These are phyloP conservation scores for Ciconia stormi DNA, from an alignment of 2,113 vertebrate genomes.

Conservation along the genomic window DNA sequence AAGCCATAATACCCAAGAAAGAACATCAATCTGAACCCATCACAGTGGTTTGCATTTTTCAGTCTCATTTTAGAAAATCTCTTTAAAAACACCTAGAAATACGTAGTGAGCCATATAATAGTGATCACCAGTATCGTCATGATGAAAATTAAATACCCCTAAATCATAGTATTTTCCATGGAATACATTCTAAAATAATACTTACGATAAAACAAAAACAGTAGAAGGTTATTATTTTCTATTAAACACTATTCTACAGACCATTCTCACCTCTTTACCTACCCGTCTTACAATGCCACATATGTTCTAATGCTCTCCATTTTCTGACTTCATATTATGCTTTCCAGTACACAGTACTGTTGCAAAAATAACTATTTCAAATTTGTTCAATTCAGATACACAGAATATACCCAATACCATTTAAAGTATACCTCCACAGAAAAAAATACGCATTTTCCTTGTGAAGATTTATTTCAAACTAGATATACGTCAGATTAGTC, in stretches of 20 bases:
- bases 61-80: background rate
- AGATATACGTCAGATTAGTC: background rate
- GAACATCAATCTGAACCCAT: background rate
- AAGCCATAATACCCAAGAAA: background rate
- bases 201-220: background rate
- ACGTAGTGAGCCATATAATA: rapidly evolving
- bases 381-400: background rate
- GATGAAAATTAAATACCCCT: background rate
- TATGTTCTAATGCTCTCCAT: background rate
- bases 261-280: background rate
- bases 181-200: background rate
- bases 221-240: background rate
- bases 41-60: background rate
- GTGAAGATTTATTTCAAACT: background rate
- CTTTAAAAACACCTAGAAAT: background rate
- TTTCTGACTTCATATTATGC: background rate
- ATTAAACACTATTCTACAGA: background rate
- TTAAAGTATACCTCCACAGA: background rate
- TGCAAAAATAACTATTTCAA: background rate
- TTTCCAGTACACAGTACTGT: background rate
- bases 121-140: background rate
- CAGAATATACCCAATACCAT: background rate
- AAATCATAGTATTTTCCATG: background rate
- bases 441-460: background rate
- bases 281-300: background rate